Base-by-base conservation (phyloP, 2,888 invertebrate species). In the Aricia artaxerxes region DNA sequence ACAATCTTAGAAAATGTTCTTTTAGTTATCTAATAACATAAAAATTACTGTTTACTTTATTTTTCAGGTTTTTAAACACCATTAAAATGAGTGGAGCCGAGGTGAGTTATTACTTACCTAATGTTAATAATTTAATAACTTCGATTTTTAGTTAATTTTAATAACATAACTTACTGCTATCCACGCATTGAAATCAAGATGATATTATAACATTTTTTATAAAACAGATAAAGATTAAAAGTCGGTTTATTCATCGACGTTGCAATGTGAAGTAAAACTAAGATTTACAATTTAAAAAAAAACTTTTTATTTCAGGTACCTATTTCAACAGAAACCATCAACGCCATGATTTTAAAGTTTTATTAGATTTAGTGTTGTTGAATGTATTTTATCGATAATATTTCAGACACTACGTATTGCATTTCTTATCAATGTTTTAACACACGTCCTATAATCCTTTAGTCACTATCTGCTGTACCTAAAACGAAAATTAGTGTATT, bases 11-110 rank as follows among this genome's bases (percentile, higher is more conserved):
- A 35, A 69, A 13, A 4, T 69, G 35, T 38, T 69, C 13, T 24
- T 69, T 69, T 1, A 31, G 38, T 16, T 35, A 38, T 16, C 69
- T 35, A 13, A 0, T 35, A 24, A 16, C 5, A 3, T 24, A 78
- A 72, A 61, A 78, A 79, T 69, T 82, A 82, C 84, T 78, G 57
- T 53, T 79, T 81, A 82, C 82, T 85, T 82, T 85, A 82, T 88
- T 87, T 92, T 91, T 85, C 91, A 93, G 93, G 93, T 92, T 92
- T 93, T 92, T 93, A 93, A 92, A 88, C 89, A 86, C 82, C 84
- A 83, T 79, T 81, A 83, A 85, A 87, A 88, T 88, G 81, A 90
- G 86, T 85, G 82, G 84, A 85, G 87, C 85, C 85, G 85, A 89
- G 89, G 90, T 91, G 87, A 78, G 84, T 81, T 77, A 9, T 73